These are phyloP conservation scores for Cephalopterus ornatus DNA, from an alignment of 2,113 vertebrate genomes.

Conservation along the genomic window DNA sequence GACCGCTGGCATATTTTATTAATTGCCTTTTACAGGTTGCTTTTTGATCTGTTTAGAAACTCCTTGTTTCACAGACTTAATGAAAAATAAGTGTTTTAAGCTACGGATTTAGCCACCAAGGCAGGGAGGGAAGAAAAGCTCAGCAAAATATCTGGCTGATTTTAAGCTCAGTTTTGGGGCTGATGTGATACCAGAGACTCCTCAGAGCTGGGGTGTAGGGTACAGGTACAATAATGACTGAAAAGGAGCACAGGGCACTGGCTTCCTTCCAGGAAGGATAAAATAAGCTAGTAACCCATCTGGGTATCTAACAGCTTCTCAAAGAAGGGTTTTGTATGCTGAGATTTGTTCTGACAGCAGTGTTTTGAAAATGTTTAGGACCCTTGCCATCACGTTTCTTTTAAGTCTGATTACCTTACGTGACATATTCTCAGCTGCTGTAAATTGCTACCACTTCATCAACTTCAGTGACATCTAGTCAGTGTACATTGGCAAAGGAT, in stretches of 20 bases:
- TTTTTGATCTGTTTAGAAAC: neutral
- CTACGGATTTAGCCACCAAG: neutral
- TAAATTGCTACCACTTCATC: conserved; percentile 8
- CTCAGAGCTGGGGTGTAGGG: neutral
- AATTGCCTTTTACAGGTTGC: neutral
- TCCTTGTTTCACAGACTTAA: neutral
- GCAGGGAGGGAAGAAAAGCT: neutral
- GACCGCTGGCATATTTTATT: neutral
- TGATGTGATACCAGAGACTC: neutral
- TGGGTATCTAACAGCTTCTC: conserved; percentile 38
- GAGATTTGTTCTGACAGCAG: conserved; percentile 11
- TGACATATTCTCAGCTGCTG: neutral
- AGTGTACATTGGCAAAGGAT: neutral
- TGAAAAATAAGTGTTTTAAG: neutral
- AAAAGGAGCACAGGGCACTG: neutral
- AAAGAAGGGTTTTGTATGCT: neutral
- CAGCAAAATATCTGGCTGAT: neutral
- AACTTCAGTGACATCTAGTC: neutral
- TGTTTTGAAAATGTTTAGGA: conserved; percentile 38
- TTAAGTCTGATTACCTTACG: conserved; percentile 22
- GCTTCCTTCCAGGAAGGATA: neutral
- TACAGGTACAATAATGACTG: neutral
- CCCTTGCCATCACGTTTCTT: conserved; percentile 30
- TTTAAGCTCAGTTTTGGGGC: neutral
- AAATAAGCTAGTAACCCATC: neutral